Evolutionary conservation across 2,797 vertebrate species (phyloP).

Genomic region (Perodicticus potto): DNA sequence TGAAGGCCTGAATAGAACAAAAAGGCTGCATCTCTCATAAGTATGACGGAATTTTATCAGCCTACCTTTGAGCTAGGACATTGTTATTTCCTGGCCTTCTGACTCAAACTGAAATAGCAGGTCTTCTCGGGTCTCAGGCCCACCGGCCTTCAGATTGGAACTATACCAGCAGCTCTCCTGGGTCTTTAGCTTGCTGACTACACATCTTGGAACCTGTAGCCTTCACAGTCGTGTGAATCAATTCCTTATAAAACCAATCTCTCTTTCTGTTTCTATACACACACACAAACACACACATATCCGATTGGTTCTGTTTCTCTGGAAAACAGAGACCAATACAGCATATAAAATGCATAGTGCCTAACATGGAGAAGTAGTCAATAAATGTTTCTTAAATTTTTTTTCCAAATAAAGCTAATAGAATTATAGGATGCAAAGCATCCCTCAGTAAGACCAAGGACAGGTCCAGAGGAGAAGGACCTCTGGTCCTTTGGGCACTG

Average conservation of each 20-base stretch:
- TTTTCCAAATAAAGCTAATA: conserved; percentile 37
- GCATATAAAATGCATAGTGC: not conserved
- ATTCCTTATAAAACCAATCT: not conserved
- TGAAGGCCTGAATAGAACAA: not conserved
- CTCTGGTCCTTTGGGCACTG: not conserved
- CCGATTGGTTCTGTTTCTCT: not conserved
- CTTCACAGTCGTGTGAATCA: not conserved
- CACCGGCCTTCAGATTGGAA: not conserved
- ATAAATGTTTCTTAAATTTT: not conserved
- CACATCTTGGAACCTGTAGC: not conserved
- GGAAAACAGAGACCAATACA: not conserved
- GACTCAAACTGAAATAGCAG: not conserved
- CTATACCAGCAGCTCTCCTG: not conserved
- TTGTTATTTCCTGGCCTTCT: not conserved
- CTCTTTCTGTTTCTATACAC: not conserved
- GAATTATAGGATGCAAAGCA: conserved; percentile 1
- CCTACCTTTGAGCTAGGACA: not conserved
- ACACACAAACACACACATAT: not conserved
- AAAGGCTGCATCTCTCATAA: not conserved
- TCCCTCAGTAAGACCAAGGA: conserved; percentile 42
- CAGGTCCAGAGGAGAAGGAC: not conserved
- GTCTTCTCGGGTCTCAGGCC: not conserved
- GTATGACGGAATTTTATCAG: not conserved
- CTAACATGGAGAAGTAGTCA: conserved; percentile 20
- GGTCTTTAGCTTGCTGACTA: not conserved